A percentile compares a stretch with the other conserved stretches of the same genome.
Conservation (phyloP, 2,113 vertebrate species). For the Elaphurus davidianus region DNA sequence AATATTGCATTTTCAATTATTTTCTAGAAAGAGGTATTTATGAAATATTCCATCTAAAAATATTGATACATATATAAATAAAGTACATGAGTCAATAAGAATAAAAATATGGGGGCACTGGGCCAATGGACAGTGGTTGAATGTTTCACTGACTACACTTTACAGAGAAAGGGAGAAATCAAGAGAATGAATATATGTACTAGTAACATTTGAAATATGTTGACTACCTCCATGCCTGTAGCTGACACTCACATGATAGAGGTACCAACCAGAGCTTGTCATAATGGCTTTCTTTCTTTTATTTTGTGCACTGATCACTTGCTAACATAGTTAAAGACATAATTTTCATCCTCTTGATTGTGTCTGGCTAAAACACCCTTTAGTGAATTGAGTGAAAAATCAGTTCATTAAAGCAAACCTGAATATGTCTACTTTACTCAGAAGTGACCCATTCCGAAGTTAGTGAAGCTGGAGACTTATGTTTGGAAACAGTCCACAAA, state of each 20-base stretch:
- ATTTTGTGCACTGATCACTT: background rate
- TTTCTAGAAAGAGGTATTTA: background rate
- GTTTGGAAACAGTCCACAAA: background rate
- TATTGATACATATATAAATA: background rate
- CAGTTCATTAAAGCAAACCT: background rate
- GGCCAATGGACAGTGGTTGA: background rate
- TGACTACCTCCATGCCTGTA: rapidly evolving
- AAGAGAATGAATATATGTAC: no score
- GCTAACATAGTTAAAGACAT: background rate
- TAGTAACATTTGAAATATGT: no score
- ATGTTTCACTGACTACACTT: background rate
- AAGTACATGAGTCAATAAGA: background rate
- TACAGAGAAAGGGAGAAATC: no score
- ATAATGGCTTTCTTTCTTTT: background rate
- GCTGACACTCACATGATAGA: background rate
- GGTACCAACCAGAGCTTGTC: background rate
- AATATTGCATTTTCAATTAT: background rate
- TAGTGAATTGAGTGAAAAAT: background rate
- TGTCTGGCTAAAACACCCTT: background rate
- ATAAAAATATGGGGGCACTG: no score
- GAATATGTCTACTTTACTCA: background rate
- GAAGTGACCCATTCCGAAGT: background rate
- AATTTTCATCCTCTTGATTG: background rate
- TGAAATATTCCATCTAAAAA: background rate
- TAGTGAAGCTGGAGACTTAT: background rate